These are phyloP conservation scores for Cichlasoma orientale DNA, from an alignment of 2,797 vertebrate genomes.

Conservation along the genomic window DNA sequence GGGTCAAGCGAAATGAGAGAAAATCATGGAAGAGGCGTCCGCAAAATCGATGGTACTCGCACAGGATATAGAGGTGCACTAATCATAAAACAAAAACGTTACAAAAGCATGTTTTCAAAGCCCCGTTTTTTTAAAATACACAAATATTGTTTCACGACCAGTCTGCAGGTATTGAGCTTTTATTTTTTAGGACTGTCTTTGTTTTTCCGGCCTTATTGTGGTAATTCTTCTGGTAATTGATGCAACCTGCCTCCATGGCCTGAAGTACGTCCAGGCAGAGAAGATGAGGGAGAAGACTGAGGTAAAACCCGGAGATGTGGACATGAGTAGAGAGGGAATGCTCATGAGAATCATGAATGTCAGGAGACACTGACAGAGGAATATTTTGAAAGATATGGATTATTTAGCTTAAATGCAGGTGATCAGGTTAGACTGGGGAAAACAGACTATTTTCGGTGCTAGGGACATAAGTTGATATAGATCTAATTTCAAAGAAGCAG, in stretches of 20 bases:
- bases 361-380: not conserved
- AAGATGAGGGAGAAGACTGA: conserved; percentile 47
- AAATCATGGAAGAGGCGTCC: rapidly evolving
- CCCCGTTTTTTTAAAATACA: rapidly evolving
- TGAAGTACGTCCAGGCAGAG: conserved; percentile 51
- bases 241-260: conserved; percentile 52
- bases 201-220: conserved; percentile 29
- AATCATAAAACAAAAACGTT: not conserved
- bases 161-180: not conserved
- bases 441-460: not conserved
- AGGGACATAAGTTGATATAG: not conserved
- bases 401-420: not conserved
- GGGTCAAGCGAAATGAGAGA: rapidly evolving
- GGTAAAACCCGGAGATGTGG: conserved; percentile 56
- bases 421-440: not conserved
- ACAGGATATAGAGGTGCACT: rapidly evolving
- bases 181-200: conserved; percentile 18
- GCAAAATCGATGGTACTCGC: rapidly evolving
- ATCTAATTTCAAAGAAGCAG: not conserved
- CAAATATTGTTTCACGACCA: rapidly evolving
- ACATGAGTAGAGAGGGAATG: conserved; percentile 16
- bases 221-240: conserved; percentile 13
- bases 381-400: not conserved
- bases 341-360: not conserved
- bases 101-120: not conserved